Evolutionary conservation across 30 jellyfish, hydroid and myxozoan species (phyloP), one percentile per base, ranked within the genome.

Genomic region (Aurelia sp.): DNA sequence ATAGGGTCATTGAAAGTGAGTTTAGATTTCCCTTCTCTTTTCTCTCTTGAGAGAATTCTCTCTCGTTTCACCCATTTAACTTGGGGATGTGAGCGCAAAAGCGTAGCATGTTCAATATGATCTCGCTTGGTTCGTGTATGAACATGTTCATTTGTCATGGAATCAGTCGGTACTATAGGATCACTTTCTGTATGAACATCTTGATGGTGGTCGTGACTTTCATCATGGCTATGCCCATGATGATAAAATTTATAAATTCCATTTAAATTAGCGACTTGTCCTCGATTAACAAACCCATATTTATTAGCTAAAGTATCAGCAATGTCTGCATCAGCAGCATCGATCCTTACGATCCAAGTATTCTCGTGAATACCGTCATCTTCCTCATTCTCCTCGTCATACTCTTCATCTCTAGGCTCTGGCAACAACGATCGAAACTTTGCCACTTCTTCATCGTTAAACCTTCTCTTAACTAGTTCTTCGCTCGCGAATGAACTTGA

Each of bases 391-490:
- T 51, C 81, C 16, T 76, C 91, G 41, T 86, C 99, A 69, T 81
- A 93, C 69, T 94, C 99, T 79, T 94, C 99, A 74, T 94, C 99
- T 11, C 31, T 62, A 44, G 97, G 96, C 27, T 86, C 96, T 6
- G 62, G 31, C 76, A 94, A 82, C 89, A 89, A 11, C 62, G 94
- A 71, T 9, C 97, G 96, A 61, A 83, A 85, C 60, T 88, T 87
- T 17, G 62, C 92, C 13, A 84, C 72, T 13, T 87, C 85, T 13
- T 81, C 92, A 33, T 79, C 92, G 58, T 71, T 64, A 75, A 66
- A 87, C 50, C 58, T 78, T 13, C 88, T 66, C 60, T 85, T 82
- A 13, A 7, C 55, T n/a, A 52, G 15, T 11, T 13, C 41, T 18
- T n/a, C 72, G 13, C 31, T 16, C 31, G 89, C 50, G 7, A 62